phyloP scores from a whole-genome alignment of 2,888 invertebrate genomes.

The Blera fallax region DNA sequence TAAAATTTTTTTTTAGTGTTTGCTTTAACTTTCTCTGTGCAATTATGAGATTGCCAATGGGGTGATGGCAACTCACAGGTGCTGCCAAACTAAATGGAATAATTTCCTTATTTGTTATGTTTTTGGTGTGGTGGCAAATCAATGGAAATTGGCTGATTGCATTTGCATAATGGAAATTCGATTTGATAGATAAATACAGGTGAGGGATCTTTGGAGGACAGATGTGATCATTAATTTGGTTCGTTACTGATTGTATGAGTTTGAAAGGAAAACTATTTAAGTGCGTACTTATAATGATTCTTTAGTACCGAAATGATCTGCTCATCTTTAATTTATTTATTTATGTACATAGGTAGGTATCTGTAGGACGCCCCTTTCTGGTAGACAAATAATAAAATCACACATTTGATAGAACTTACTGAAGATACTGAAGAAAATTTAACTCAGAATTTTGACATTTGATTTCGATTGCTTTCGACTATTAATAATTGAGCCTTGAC shows the following conservation, averaged over 20 bases:
- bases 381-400: too few relatives aligned
- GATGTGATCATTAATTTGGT: conserved; percentile 25
- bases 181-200: not conserved
- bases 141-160: conserved; percentile 17
- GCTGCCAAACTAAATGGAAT: conserved; percentile 36
- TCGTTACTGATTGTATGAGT: not conserved
- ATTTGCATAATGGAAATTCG: conserved; percentile 38
- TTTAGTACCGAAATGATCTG: too few relatives aligned
- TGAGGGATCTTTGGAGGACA: not conserved
- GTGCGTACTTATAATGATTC: too few relatives aligned
- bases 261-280: too few relatives aligned
- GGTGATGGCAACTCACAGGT: not conserved
- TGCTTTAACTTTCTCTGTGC: conserved; percentile 20
- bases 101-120: conserved; percentile 5
- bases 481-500: too few relatives aligned
- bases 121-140: conserved; percentile 8
- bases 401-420: too few relatives aligned
- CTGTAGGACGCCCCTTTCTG: too few relatives aligned
- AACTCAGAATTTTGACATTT: too few relatives aligned
- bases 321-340: too few relatives aligned
- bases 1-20: not conserved
- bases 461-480: too few relatives aligned
- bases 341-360: too few relatives aligned
- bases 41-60: conserved; percentile 40
- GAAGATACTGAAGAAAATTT: too few relatives aligned